A percentile compares a stretch with the other conserved stretches of the same genome.
Conservation (phyloP, 2,113 vertebrate species). For the Nansenia antarctica region DNA sequence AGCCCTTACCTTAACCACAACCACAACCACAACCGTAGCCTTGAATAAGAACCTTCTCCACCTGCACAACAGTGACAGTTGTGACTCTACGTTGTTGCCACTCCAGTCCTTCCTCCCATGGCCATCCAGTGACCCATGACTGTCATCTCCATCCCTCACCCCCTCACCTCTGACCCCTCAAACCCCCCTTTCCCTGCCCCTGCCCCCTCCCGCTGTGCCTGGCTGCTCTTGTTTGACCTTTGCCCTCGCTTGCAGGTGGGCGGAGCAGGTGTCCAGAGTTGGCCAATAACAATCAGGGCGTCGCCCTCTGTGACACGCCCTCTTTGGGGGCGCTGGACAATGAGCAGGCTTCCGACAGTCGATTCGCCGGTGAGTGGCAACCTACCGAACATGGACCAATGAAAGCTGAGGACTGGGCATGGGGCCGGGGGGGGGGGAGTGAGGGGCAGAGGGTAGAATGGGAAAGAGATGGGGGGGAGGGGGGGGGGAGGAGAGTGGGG, state of each 20-base stretch:
- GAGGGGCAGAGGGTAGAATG: background rate
- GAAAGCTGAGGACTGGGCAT: slow-evolving; percentile 46
- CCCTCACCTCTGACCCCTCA: slow-evolving; percentile 6
- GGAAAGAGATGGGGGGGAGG: background rate
- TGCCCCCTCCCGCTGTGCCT: slow-evolving; percentile 66
- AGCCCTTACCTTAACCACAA: background rate
- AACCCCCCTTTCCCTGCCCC: slow-evolving; percentile 17
- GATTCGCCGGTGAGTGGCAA: slow-evolving; percentile 98
- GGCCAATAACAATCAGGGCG: slow-evolving; percentile 99
- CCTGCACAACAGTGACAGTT: too few species aligned
- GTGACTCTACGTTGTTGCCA: background rate
- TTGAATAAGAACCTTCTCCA: too few species aligned
- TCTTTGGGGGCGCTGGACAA: slow-evolving; percentile 98
- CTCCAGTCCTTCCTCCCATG: slow-evolving; percentile 48
- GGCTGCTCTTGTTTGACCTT: slow-evolving; percentile 81
- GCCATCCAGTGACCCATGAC: slow-evolving; percentile 13
- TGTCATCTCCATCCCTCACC: slow-evolving; percentile 26
- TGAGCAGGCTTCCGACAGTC: slow-evolving; percentile 95
- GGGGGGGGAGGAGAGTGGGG: background rate
- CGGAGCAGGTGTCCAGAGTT: slow-evolving; percentile 89
- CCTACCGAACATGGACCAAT: slow-evolving; percentile 87
- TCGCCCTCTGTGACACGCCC: slow-evolving; percentile 83
- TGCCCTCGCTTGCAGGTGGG: slow-evolving; percentile 85
- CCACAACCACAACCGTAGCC: too few species aligned
- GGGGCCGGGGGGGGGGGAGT: background rate